Evolutionary conservation across 1,140 invertebrate species (phyloP).

Genomic region (Anoplolepis gracilipes): DNA sequence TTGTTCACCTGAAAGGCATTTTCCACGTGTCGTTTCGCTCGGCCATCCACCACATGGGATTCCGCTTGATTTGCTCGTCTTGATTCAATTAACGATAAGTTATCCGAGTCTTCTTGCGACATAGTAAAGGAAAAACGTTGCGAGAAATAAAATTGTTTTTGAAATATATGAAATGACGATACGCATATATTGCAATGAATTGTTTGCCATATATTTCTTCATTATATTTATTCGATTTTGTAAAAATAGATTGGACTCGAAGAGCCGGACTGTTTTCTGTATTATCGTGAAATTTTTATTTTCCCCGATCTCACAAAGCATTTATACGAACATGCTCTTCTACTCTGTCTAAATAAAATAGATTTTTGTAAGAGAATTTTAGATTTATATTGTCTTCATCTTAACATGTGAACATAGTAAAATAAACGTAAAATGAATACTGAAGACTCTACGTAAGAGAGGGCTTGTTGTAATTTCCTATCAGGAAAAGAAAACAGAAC

Average conservation of each 20-base stretch:
- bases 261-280: neutral
- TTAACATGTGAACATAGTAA: neutral
- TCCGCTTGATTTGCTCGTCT: constrained; percentile 3
- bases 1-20: constrained; percentile 6
- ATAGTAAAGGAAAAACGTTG: neutral
- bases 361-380: neutral
- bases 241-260: neutral
- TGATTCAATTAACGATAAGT: constrained; percentile 60
- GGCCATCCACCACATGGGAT: constrained; percentile 40
- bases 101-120: neutral
- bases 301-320: neutral
- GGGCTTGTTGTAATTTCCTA: constrained; percentile 31
- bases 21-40: constrained; percentile 35
- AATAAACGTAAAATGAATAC: constrained; percentile 15
- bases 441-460: neutral
- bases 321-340: neutral
- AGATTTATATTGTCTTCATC: neutral
- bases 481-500: constrained; percentile 37
- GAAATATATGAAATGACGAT: neutral
- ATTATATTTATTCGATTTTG: neutral
- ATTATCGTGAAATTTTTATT: constrained; percentile 4
- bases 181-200: neutral
- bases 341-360: neutral
- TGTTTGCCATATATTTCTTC: neutral
- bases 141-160: neutral